phyloP scores from a whole-genome alignment of 2,797 vertebrate species.

The Chaetodon trifasciatus region DNA sequence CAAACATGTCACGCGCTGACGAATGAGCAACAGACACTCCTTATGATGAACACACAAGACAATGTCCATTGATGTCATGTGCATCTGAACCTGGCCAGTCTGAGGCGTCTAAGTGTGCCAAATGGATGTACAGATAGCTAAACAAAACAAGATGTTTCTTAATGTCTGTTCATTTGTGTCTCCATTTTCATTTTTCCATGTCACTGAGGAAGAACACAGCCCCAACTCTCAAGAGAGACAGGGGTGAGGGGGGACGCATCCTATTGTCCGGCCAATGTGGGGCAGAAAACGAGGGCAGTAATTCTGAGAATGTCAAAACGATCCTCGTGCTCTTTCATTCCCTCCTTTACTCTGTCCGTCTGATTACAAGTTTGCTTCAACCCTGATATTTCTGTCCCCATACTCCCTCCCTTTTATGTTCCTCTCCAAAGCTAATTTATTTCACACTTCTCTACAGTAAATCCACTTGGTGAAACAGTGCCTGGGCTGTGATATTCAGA shows the following conservation, averaged over 20 bases:
- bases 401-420: not conserved
- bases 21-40: conserved; percentile 7
- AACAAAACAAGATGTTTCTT: not conserved
- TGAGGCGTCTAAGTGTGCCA: not conserved
- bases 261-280: conserved; percentile 85
- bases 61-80: not conserved
- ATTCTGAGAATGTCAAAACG: conserved; percentile 76
- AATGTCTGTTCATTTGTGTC: conserved; percentile 1
- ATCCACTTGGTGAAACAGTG: not conserved
- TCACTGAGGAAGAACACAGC: conserved; percentile 20
- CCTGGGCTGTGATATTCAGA: not conserved
- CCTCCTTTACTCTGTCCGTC: conserved; percentile 7
- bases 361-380: conserved; percentile 31
- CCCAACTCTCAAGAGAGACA: conserved; percentile 20
- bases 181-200: conserved; percentile 15
- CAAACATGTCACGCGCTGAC: conserved; percentile 36
- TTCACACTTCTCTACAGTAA: conserved; percentile 11
- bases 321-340: conserved; percentile 13
- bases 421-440: conserved; percentile 16
- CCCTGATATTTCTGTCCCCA: not conserved
- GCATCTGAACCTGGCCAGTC: not conserved
- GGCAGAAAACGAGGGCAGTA: conserved; percentile 84
- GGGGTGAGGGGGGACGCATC: conserved; percentile 62
- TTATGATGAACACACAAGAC: not conserved
- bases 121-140: not conserved